Evolutionary conservation across 2,888 invertebrate genomes (phyloP).

Genomic region (Metalampra italica): DNA sequence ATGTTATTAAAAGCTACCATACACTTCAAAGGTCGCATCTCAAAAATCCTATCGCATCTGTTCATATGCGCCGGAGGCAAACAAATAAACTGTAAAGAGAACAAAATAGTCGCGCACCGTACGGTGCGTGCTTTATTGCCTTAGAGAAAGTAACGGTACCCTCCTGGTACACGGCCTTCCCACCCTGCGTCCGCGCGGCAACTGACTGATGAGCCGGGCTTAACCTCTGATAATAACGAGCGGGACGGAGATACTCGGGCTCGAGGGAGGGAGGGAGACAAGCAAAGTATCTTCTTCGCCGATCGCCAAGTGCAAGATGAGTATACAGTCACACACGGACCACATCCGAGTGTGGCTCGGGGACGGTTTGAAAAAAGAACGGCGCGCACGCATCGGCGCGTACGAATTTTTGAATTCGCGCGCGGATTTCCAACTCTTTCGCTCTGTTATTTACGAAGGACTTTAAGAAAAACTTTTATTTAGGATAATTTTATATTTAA

Average conservation of each 20-base stretch:
- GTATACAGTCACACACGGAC: conserved; percentile 76
- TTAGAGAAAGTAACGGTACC: conserved; percentile 67
- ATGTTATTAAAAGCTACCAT: too few relatives aligned
- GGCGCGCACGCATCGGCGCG: conserved; percentile 63
- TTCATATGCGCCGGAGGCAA: conserved; percentile 46
- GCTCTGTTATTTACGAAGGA: conserved; percentile 24
- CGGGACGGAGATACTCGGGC: conserved; percentile 41
- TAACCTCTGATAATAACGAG: conserved; percentile 75
- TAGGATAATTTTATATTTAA: conserved; percentile 13
- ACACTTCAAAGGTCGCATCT: conserved; percentile 13
- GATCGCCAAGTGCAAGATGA: conserved; percentile 76
- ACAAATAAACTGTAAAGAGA: conserved; percentile 53
- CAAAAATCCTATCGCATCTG: conserved; percentile 24
- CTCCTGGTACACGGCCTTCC: conserved; percentile 59
- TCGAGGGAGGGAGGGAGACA: conserved; percentile 42
- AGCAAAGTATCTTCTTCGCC: conserved; percentile 72
- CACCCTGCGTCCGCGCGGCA: conserved; percentile 63
- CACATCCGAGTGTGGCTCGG: conserved; percentile 73
- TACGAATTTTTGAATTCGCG: conserved; percentile 33
- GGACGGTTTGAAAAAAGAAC: conserved; percentile 54
- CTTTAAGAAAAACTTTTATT: conserved; percentile 13
- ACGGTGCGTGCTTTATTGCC: conserved; percentile 62
- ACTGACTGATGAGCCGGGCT: conserved; percentile 75
- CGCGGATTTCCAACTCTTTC: conserved; percentile 25
- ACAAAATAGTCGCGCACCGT: conserved; percentile 54